Percentiles rank a stretch among this genome's conserved stretches.
phyloP scores from a whole-genome alignment of 1,140 invertebrate genomes.

The Holcopasites calliopsidis region DNA sequence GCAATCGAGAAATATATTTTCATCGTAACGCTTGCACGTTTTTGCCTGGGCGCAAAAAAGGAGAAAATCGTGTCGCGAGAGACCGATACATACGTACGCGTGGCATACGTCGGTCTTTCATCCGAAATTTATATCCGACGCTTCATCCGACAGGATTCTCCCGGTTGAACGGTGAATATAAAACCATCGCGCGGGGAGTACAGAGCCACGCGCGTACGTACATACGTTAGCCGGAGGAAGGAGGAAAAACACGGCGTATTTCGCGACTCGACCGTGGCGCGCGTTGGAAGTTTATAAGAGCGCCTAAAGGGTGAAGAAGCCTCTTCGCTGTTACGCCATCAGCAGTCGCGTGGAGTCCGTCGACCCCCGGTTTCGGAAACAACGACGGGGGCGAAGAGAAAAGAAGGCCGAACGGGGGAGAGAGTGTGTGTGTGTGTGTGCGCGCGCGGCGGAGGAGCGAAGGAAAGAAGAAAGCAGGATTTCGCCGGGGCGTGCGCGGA shows the following conservation, averaged over 20 bases:
- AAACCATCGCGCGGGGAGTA: too few relatives aligned
- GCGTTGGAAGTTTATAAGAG: background rate
- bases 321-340: constrained; percentile 4
- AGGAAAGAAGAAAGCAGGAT: constrained; percentile 34
- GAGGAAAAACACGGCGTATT: background rate
- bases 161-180: too few relatives aligned
- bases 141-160: too few relatives aligned
- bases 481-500: constrained; percentile 27
- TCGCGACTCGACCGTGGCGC: background rate
- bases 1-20: too few relatives aligned
- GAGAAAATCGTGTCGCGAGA: too few relatives aligned
- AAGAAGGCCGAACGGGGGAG: background rate
- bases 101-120: too few relatives aligned
- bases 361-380: constrained; percentile 36
- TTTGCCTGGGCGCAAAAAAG: too few relatives aligned
- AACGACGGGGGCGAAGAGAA: background rate
- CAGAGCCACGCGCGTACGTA: too few relatives aligned
- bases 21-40: too few relatives aligned
- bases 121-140: too few relatives aligned
- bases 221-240: background rate
- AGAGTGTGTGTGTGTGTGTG: too few relatives aligned
- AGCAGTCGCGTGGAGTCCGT: constrained; percentile 6
- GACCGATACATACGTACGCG: too few relatives aligned
- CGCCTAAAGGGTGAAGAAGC: background rate
- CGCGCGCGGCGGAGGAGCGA: background rate